Conservation (phyloP, 2,888 invertebrate species). For the Barypeithes pellucidus region DNA sequence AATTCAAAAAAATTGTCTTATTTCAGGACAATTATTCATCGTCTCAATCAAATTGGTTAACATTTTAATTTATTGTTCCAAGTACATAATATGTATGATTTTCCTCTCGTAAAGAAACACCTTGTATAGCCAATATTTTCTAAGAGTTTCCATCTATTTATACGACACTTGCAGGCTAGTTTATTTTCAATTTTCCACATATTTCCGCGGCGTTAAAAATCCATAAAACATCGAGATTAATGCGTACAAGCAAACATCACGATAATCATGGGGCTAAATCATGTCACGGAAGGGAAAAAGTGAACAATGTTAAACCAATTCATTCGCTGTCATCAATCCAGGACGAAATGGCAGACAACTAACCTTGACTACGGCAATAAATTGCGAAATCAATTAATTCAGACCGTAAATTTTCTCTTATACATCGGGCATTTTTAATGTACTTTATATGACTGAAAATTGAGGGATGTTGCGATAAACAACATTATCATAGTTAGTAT, state of each 20-base stretch:
- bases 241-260: slow-evolving; percentile 44
- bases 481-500: too few relatives aligned
- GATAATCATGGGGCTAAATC: slow-evolving; percentile 53
- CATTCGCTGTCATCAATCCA: slow-evolving; percentile 54
- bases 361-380: slow-evolving; percentile 53
- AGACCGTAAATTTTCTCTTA: slow-evolving; percentile 52
- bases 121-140: background rate
- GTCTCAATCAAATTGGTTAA: too few relatives aligned
- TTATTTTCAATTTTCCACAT: slow-evolving; percentile 35
- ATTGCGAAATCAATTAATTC: slow-evolving; percentile 54
- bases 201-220: slow-evolving; percentile 36
- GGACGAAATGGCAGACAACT: slow-evolving; percentile 47
- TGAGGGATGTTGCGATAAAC: slow-evolving; percentile 6
- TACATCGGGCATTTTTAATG: slow-evolving; percentile 45
- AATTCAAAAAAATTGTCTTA: too few relatives aligned
- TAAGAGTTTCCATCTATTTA: background rate
- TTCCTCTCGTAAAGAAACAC: too few relatives aligned
- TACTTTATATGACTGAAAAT: slow-evolving; percentile 37
- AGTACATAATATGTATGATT: too few relatives aligned
- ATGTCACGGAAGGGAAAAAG: slow-evolving; percentile 47
- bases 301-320: slow-evolving; percentile 53
- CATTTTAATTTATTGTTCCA: too few relatives aligned
- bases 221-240: slow-evolving; percentile 48
- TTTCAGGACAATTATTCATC: too few relatives aligned
- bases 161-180: slow-evolving; percentile 1